Evolutionary conservation across 1,140 invertebrate genomes (phyloP).

Genomic region (Galleria mellonella): DNA sequence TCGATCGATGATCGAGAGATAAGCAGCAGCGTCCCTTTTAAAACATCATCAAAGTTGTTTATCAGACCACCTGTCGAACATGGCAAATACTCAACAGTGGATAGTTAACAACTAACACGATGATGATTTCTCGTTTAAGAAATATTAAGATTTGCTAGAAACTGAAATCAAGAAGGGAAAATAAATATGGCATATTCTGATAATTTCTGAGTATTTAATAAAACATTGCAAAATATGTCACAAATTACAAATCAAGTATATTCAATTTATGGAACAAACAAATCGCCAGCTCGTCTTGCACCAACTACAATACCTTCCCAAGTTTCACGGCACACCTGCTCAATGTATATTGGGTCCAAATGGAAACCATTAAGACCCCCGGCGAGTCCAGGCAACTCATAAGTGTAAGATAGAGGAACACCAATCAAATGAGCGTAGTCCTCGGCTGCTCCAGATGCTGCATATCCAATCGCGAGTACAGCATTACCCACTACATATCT

Average conservation of each 20-base stretch:
- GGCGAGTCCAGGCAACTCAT: conserved; percentile 25
- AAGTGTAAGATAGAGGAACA: conserved; percentile 27
- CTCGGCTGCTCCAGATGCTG: conserved; percentile 31
- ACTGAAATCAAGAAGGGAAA: no score
- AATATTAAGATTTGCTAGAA: no score
- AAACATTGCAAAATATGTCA: neutral
- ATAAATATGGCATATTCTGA: no score
- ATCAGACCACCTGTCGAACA: no score
- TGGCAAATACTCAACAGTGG: no score
- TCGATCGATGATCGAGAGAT: no score
- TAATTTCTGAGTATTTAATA: no score
- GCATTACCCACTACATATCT: conserved; percentile 23
- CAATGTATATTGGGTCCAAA: conserved; percentile 18
- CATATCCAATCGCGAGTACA: conserved; percentile 67
- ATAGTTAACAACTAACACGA: no score
- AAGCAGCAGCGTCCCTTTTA: no score
- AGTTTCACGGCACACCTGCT: conserved; percentile 24
- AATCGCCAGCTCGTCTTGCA: conserved; percentile 10
- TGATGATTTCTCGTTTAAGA: no score
- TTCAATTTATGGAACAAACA: neutral
- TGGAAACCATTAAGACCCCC: conserved; percentile 14
- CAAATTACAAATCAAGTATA: neutral
- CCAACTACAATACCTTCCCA: conserved; percentile 31
- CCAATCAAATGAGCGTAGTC: conserved; percentile 53
- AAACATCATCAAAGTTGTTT: no score